Conservation (phyloP, 2,113 vertebrate species). For the Corydoras sp. region DNA sequence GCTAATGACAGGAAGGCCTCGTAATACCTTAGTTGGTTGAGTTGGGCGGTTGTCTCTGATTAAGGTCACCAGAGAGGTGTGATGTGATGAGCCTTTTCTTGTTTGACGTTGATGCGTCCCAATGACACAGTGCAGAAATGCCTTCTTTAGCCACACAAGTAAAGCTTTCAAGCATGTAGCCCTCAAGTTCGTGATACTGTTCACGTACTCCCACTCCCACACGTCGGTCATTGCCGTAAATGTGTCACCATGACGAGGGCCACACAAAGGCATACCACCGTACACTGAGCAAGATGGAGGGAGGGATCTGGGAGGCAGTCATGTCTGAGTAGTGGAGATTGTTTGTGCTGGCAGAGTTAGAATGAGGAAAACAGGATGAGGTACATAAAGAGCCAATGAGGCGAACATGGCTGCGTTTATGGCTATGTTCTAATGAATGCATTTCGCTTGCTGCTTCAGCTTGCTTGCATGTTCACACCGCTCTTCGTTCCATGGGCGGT, state of each 20-base stretch:
- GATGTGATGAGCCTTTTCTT: background rate
- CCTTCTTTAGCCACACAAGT: background rate
- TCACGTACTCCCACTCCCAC: slow-evolving; percentile 61
- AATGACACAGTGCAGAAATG: slow-evolving; percentile 1
- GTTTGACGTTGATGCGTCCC: slow-evolving; percentile 3
- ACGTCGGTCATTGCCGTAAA: slow-evolving; percentile 81
- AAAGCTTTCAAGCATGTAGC: background rate
- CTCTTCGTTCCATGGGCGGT: background rate
- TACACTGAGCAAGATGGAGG: slow-evolving; percentile 76
- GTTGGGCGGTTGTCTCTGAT: slow-evolving; percentile 27
- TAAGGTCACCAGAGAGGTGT: slow-evolving; percentile 1
- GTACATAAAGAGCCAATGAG: slow-evolving; percentile 31
- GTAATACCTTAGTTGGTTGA: slow-evolving; percentile 21
- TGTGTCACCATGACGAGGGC: slow-evolving; percentile 87
- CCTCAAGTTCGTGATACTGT: background rate
- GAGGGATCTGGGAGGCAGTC: slow-evolving; percentile 64
- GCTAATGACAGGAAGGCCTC: slow-evolving; percentile 37
- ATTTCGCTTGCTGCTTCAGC: slow-evolving; percentile 17
- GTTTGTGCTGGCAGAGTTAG: slow-evolving; percentile 27
- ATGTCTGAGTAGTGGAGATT: slow-evolving; percentile 60
- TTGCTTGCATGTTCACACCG: slow-evolving; percentile 16
- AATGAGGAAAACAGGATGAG: slow-evolving; percentile 35
- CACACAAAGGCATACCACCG: slow-evolving; percentile 70
- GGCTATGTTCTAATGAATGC: slow-evolving; percentile 25
- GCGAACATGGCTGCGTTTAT: slow-evolving; percentile 31